phyloP scores from a whole-genome alignment of 2,797 vertebrate species.

The Danio choprae region DNA sequence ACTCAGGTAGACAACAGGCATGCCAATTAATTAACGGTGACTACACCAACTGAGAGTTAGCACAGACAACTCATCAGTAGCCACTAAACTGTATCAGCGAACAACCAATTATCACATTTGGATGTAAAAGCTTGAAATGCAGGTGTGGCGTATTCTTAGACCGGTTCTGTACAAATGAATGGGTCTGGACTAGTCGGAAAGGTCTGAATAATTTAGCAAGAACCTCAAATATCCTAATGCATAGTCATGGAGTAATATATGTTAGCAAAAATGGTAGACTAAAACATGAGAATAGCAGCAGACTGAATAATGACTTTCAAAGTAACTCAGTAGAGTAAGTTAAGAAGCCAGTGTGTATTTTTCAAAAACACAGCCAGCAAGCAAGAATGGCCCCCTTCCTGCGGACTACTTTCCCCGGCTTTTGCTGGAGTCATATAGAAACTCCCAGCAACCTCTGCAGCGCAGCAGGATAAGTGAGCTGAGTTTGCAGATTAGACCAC shows the following conservation, averaged over 20 bases:
- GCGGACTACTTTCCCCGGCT: slow-evolving; percentile 62
- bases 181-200: background rate
- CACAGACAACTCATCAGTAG: slow-evolving; percentile 13
- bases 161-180: background rate
- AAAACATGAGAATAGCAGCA: background rate
- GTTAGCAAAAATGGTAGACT: background rate
- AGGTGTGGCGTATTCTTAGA: background rate
- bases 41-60: background rate
- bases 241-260: background rate
- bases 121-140: background rate
- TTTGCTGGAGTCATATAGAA: slow-evolving; percentile 58
- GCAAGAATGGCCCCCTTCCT: slow-evolving; percentile 54
- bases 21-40: background rate
- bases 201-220: background rate
- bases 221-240: background rate
- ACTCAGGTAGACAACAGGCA: slow-evolving; percentile 7
- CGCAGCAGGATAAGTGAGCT: slow-evolving; percentile 65
- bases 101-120: slow-evolving; percentile 1
- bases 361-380: slow-evolving; percentile 4
- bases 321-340: background rate
- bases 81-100: slow-evolving; percentile 19
- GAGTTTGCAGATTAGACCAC: slow-evolving; percentile 74
- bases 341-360: background rate
- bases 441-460: slow-evolving; percentile 56
- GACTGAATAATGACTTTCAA: background rate